Percentiles rank a stretch among this genome's conserved stretches.
These are phyloP conservation scores for Podarcis muralis DNA, from an alignment of 2,113 vertebrate genomes.

Conservation along the genomic window DNA sequence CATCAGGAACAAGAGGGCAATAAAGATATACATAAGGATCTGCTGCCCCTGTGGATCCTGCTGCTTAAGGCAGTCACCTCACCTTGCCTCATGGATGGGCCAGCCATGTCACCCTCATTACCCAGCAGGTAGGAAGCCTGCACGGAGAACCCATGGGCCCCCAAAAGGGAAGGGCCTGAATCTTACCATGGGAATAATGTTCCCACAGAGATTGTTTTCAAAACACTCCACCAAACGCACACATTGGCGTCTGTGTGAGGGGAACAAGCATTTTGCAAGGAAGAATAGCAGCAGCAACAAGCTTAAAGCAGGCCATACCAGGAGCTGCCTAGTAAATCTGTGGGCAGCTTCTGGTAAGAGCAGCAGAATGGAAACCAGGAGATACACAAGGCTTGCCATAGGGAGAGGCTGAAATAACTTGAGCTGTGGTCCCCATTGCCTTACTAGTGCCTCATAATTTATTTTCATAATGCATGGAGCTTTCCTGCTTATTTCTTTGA, in stretches of 20 bases:
- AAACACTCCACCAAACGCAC: background rate
- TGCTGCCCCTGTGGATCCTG: no score
- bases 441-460: background rate
- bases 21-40: no score
- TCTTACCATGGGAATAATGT: no score
- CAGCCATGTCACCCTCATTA: no score
- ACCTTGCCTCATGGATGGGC: no score
- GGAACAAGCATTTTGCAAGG: background rate
- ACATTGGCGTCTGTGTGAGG: background rate
- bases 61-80: no score
- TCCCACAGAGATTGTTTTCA: no score
- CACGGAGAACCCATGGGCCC: no score
- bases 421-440: background rate
- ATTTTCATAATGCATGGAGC: background rate
- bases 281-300: background rate
- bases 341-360: background rate
- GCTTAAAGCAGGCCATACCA: background rate
- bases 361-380: background rate
- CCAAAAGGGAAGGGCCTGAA: no score
- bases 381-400: background rate
- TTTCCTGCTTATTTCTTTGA: background rate
- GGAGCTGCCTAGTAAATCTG: background rate
- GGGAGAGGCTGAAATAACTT: background rate
- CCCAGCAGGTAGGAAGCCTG: no score
- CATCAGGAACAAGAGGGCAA: no score